phyloP scores from a whole-genome alignment of 2,113 vertebrate species.

The Lathamus discolor region DNA sequence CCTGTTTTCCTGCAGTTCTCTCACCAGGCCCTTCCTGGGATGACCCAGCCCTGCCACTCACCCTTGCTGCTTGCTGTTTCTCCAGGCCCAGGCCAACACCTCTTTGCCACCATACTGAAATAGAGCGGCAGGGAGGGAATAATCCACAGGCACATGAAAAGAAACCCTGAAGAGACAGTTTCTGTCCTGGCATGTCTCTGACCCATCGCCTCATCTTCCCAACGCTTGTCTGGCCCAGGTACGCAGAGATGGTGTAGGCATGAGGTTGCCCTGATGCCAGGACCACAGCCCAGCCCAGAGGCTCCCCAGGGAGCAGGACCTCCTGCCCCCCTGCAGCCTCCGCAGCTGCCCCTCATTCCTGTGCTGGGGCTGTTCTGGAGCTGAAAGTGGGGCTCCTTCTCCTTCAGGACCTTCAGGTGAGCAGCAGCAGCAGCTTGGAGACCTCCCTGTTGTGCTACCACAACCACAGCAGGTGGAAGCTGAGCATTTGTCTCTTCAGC shows the following conservation, averaged over 20 bases:
- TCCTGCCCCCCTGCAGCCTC: conserved; percentile 27
- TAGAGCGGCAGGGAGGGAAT: not conserved
- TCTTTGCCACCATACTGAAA: conserved; percentile 82
- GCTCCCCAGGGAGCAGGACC: not conserved
- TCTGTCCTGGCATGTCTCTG: not conserved
- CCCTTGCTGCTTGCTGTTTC: conserved; percentile 52
- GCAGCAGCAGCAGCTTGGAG: conserved; percentile 71
- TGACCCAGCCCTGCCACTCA: not conserved
- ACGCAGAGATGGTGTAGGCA: not conserved
- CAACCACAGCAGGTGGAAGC: conserved; percentile 74
- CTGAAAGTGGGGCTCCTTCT: conserved; percentile 75
- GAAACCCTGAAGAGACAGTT: not conserved
- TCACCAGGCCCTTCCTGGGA: not conserved
- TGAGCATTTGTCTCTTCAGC: conserved; percentile 71
- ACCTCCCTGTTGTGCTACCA: conserved; percentile 52
- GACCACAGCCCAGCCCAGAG: not conserved
- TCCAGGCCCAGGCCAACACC: conserved; percentile 75
- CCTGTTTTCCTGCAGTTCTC: not conserved
- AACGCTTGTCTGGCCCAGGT: conserved; percentile 73
- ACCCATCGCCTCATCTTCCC: conserved; percentile 72
- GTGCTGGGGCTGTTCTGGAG: conserved; percentile 9
- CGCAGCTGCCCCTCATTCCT: not conserved
- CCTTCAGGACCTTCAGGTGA: conserved; percentile 71
- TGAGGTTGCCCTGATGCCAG: accelerated
- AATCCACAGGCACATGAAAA: accelerated